A percentile compares a stretch with the other conserved stretches of the same genome.
These are phyloP conservation scores for Anthoscopus minutus DNA, from an alignment of 2,113 vertebrate species.

Conservation along the genomic window DNA sequence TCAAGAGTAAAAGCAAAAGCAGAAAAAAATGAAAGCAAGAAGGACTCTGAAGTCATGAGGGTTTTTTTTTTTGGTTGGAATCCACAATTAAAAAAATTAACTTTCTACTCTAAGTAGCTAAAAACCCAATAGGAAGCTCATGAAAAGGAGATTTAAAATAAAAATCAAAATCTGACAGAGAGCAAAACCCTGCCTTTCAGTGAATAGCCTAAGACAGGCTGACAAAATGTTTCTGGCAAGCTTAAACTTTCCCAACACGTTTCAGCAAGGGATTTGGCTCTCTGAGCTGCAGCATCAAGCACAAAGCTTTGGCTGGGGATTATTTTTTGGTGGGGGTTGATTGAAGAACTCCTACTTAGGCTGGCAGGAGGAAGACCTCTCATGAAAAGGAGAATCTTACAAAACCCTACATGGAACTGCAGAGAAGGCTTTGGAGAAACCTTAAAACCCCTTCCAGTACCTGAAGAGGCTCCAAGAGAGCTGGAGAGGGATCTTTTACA, in stretches of 20 bases:
- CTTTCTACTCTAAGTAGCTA: neutral
- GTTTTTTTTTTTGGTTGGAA: neutral
- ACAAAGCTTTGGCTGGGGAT: neutral
- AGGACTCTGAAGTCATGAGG: neutral
- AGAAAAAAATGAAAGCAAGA: neutral
- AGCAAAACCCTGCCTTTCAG: neutral
- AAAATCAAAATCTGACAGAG: neutral
- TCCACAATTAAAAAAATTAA: conserved; percentile 23
- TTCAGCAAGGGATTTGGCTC: neutral
- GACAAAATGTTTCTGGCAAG: neutral
- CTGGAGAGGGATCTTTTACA: neutral
- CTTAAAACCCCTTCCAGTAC: neutral
- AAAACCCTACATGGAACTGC: neutral
- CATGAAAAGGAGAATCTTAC: neutral
- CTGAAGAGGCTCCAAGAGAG: neutral
- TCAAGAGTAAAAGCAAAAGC: conserved; percentile 33
- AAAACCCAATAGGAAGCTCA: neutral
- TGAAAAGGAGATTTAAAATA: neutral
- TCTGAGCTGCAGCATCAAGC: neutral
- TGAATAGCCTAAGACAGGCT: neutral
- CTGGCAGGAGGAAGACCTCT: neutral
- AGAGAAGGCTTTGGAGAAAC: neutral
- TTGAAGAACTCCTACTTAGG: neutral
- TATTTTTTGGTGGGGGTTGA: neutral
- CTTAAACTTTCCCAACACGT: neutral